Base-by-base conservation (phyloP, 2,113 vertebrate species). In the Climacteris rufus region DNA sequence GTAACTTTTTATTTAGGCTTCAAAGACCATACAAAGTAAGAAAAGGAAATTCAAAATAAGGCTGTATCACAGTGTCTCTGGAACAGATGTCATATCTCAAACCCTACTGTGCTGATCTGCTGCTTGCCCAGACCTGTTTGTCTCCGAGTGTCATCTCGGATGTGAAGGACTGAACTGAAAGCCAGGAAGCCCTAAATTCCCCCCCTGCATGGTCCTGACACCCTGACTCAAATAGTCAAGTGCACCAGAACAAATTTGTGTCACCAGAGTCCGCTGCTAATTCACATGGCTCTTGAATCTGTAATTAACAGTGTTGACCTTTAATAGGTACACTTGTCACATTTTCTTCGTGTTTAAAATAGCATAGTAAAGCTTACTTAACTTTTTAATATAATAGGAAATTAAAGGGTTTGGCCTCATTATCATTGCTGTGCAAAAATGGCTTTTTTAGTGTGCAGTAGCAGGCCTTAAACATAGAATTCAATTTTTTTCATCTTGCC, bases 241-340 rank as follows among this genome's bases (percentile, higher is more conserved):
- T 47, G 20, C 47, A 50, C 27, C 23, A n/a, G 27, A 61, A 18
- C 21, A 40, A n/a, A 56, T 53, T 44, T 60, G 13, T 68, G 57
- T 45, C 31, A 14, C 21, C 15, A 35, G 31, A 68, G 57, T 24
- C n/a, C 0, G 0, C 19, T 30, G 50, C 35, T 47, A 21, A 37
- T 69, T 89, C 72, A 49, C 12, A 16, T 52, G 42, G 49, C 47
- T 37, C 27, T 76, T 37, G 18, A 18, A 52, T 60, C 54, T 77
- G 4, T 57, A 47, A 42, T 85, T 68, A 71, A 8, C 24, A 7
- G 33, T 28, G 11, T 25, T 84, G 79, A 65, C 23, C 40, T 85
- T 77, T 56, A 57, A 28, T 22, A 4, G 56, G 16, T 69, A n/a
- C 13, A 14, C 15, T 68, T 78, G 40, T 30, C 35, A 25, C 27